A percentile compares a stretch with the other conserved stretches of the same genome.
Conservation (phyloP, 2,888 invertebrate genomes). For the Elegia similella region DNA sequence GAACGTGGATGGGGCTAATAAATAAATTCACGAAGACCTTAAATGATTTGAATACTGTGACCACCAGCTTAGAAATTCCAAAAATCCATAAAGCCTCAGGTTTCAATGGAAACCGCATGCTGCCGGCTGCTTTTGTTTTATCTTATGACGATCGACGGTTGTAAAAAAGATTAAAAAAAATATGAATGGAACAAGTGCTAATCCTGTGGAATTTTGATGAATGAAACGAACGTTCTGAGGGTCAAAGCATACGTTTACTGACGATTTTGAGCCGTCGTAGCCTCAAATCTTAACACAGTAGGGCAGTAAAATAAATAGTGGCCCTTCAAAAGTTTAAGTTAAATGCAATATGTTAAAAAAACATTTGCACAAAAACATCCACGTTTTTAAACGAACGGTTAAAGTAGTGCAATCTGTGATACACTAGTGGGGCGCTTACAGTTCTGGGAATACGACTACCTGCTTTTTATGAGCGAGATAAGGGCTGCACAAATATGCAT, state of each 20-base stretch:
- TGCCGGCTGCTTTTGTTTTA: conserved; percentile 44
- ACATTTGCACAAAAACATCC: not conserved
- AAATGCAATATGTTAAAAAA: not conserved
- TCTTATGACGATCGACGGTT: conserved; percentile 39
- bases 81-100: conserved; percentile 42
- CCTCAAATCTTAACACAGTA: not conserved
- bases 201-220: conserved; percentile 37
- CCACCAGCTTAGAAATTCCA: conserved; percentile 50
- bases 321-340: not conserved
- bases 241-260: not conserved
- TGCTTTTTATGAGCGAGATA: conserved; percentile 70
- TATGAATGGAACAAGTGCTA: conserved; percentile 46
- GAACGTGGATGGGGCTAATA: conserved; percentile 30
- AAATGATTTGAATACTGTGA: conserved; percentile 33
- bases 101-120: conserved; percentile 55
- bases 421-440: conserved; percentile 53
- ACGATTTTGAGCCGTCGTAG: not conserved
- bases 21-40: conserved; percentile 28
- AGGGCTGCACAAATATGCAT: conserved; percentile 58
- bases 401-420: conserved; percentile 35
- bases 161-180: conserved; percentile 35
- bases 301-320: not conserved
- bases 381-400: conserved; percentile 28
- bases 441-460: conserved; percentile 75
- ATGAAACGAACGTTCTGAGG: conserved; percentile 25